Conservation (phyloP, 2,113 vertebrate species). For the Rafetus swinhoei region DNA sequence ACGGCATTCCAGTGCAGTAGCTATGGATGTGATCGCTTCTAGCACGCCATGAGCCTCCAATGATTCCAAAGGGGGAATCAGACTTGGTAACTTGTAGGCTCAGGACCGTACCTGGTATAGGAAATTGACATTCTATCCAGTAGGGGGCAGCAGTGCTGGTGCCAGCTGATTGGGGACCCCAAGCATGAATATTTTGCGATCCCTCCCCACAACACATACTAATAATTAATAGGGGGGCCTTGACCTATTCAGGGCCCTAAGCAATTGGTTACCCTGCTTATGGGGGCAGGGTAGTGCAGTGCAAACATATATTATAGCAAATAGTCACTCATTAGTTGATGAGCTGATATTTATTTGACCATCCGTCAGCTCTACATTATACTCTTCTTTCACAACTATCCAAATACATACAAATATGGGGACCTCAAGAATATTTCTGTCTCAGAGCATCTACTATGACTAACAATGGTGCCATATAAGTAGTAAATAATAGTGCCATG, state of each 20-base stretch:
- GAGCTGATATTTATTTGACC: background rate
- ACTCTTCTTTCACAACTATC: background rate
- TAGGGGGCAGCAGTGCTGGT: background rate
- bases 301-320: background rate
- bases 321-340: background rate
- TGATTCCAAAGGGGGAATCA: background rate
- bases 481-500: background rate
- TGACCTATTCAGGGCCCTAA: no score
- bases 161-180: no score
- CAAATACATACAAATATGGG: rapidly evolving
- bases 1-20: background rate
- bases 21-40: background rate
- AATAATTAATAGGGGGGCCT: no score
- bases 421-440: background rate
- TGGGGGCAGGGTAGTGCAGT: no score
- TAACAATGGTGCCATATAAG: background rate
- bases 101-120: background rate
- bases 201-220: no score
- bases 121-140: background rate
- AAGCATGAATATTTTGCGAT: no score
- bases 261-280: no score
- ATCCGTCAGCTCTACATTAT: background rate
- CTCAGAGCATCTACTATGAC: background rate
- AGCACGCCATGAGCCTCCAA: background rate
- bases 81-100: background rate